phyloP scores from a whole-genome alignment of 1,140 invertebrate genomes.

The Ceratina calcarata region DNA sequence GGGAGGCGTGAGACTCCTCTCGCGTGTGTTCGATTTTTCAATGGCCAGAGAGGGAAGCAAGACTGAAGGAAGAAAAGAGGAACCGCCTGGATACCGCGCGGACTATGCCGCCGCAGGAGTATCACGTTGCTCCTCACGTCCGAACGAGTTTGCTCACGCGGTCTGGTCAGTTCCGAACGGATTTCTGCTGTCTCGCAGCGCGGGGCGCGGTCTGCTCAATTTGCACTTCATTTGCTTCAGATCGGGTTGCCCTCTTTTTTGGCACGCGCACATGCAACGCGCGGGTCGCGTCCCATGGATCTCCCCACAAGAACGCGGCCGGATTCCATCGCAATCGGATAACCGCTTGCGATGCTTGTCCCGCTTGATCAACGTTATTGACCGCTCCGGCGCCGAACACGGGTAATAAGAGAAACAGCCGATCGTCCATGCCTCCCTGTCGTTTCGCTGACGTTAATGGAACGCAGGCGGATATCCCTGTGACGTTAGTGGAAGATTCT shows the following conservation, averaged over 20 bases:
- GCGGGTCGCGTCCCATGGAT: conserved; percentile 9
- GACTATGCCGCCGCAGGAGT: conserved; percentile 72
- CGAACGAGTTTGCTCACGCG: conserved; percentile 70
- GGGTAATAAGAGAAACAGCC: conserved; percentile 18
- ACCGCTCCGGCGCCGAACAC: not conserved
- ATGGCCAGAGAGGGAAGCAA: no score
- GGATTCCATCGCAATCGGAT: conserved; percentile 49
- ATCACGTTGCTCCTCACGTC: conserved; percentile 78
- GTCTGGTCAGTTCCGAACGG: conserved; percentile 51
- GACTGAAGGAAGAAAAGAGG: conserved; percentile 19
- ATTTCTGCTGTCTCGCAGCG: conserved; percentile 64
- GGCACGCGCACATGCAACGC: conserved; percentile 64
- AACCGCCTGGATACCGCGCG: conserved; percentile 9
- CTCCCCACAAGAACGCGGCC: conserved; percentile 26
- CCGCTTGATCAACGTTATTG: conserved; percentile 36
- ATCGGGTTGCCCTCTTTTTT: conserved; percentile 74
- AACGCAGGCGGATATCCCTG: not conserved
- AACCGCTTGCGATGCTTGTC: conserved; percentile 58
- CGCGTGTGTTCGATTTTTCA: not conserved
- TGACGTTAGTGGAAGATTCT: not conserved
- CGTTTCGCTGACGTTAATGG: conserved; percentile 10
- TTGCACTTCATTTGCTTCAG: conserved; percentile 78
- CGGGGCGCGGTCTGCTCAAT: conserved; percentile 71
- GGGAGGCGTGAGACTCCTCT: not conserved
- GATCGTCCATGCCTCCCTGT: not conserved